phyloP scores from a whole-genome alignment of 2,888 invertebrate genomes.

The Choristoneura rosaceana region DNA sequence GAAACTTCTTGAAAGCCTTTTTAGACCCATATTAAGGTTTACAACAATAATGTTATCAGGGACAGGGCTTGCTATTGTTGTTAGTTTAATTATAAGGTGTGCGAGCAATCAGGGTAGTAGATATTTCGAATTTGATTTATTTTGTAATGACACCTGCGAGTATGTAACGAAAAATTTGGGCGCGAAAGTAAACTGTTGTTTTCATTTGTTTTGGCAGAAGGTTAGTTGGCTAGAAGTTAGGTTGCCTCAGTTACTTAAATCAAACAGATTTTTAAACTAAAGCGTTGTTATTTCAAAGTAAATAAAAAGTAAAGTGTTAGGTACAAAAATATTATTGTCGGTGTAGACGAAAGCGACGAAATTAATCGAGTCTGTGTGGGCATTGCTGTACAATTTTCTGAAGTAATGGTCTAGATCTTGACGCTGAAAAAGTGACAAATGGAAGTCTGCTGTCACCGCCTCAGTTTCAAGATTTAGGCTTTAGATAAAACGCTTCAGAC shows the following conservation, averaged over 20 bases:
- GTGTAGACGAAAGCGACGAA: not conserved
- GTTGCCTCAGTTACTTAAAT: no score
- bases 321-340: not conserved
- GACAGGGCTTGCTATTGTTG: conserved; percentile 15
- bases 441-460: not conserved
- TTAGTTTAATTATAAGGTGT: conserved; percentile 12
- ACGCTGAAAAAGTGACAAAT: conserved; percentile 1
- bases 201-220: no score
- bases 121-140: not conserved
- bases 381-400: not conserved
- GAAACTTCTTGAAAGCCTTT: conserved; percentile 37
- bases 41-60: conserved; percentile 24
- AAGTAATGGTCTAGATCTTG: conserved; percentile 1
- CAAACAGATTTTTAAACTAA: no score
- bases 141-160: not conserved
- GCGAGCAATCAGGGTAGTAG: not conserved
- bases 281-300: no score
- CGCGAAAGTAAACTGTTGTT: not conserved
- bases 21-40: conserved; percentile 14
- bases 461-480: not conserved
- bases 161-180: not conserved
- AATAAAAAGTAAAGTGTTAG: no score
- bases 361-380: not conserved
- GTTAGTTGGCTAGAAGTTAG: no score
- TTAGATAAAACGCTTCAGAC: not conserved